These are phyloP conservation scores for Rhinolophus sinicus DNA, from an alignment of 2,113 vertebrate species.

Conservation along the genomic window DNA sequence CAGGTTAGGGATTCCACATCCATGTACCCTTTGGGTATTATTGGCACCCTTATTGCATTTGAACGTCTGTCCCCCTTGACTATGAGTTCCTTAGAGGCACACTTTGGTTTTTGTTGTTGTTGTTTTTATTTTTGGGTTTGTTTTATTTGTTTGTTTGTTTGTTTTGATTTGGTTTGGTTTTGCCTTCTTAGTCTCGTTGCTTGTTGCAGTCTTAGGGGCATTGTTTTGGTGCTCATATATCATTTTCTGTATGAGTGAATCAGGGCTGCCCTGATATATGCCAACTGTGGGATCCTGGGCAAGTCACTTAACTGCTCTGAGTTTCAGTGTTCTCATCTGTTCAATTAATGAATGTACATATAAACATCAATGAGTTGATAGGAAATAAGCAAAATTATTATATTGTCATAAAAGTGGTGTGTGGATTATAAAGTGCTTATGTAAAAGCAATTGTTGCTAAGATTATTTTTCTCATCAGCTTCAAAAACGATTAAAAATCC, in stretches of 20 bases:
- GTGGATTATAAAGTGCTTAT: not conserved
- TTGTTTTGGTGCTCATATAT: too few relatives aligned
- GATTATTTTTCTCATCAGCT: not conserved
- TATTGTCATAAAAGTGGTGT: not conserved
- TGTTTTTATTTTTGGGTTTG: too few relatives aligned
- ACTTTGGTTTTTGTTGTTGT: not conserved
- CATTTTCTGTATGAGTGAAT: not conserved
- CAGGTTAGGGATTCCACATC: not conserved
- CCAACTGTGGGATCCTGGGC: not conserved
- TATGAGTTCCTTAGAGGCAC: not conserved
- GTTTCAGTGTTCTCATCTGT: not conserved
- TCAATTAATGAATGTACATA: not conserved
- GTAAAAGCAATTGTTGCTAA: not conserved
- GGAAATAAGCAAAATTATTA: not conserved
- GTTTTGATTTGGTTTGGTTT: not conserved
- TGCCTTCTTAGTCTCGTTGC: not conserved
- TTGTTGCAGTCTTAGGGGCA: not conserved
- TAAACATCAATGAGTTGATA: not conserved
- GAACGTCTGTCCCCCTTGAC: not conserved
- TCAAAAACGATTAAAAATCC: not conserved
- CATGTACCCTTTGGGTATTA: accelerated
- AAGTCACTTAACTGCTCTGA: not conserved
- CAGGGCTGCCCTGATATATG: not conserved
- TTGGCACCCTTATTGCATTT: not conserved
- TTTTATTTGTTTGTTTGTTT: too few relatives aligned